Base-by-base conservation (phyloP, 2,113 vertebrate species). In the Desmodus rotundus region DNA sequence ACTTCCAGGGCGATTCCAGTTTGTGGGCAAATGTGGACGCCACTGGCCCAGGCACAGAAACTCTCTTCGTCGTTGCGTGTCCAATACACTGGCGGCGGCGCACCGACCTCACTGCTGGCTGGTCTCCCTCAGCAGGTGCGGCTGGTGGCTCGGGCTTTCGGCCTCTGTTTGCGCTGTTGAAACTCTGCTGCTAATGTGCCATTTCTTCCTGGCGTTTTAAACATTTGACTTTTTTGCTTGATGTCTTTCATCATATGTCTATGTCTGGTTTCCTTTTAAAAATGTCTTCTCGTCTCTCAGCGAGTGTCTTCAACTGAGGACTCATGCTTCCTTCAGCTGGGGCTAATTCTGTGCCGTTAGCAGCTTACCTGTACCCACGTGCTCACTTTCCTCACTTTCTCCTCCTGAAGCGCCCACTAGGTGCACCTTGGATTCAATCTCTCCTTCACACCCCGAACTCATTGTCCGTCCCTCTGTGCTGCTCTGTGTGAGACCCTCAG, bases 31-130 rank as follows among this genome's bases (percentile, higher is more conserved):
- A 20, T 20, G 15, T 14, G 58, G 58, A 80, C 2, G 19, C 31
- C 33, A 6, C n/a, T 11, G 45, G 17, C 3, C 0, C 16, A 0
- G 50, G 31, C 17, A 3, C 6, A 9, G 11, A 3, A 20, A 10
- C 1, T 4, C 47, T 16, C 38, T 3, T 19, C 3, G 0, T 15
- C 47, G 11, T 15, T 17, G 15, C 12, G 0, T 20, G 36, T 50
- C 63, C 15, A 7, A 7, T 28, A 0, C 12, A 6, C 14, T 10
- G 16, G 2, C 0, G 20, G 28, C 36, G 56, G 54, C 76, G 10
- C n/a, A 43, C 43, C 43, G 43, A 43, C 43, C 43, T n/a, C n/a
- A 63, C 9, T 4, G 20, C 3, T 7, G 33, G 13, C 31, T 50
- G 3, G 45, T 47, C 80, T 67, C 54, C 33, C 2, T 47, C 12